These are phyloP conservation scores for Taeniopygia guttata DNA, from an alignment of 2,797 vertebrate genomes.

Conservation along the genomic window DNA sequence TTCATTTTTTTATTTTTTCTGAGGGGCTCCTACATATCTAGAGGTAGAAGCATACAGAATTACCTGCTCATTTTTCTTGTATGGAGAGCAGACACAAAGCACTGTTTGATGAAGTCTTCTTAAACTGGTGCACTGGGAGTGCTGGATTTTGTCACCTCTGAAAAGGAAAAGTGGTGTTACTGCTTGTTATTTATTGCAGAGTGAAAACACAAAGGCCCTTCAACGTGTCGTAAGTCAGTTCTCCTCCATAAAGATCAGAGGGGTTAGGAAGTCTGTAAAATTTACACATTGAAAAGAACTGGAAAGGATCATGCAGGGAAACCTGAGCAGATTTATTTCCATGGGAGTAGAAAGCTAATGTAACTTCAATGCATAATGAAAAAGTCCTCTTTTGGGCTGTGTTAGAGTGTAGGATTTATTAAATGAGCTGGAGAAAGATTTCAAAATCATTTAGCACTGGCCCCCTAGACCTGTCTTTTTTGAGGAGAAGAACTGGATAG, in stretches of 20 bases:
- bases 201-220: background rate
- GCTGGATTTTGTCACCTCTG: background rate
- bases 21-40: background rate
- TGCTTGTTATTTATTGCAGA: constrained; percentile 2
- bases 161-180: background rate
- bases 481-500: background rate
- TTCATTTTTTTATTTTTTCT: background rate
- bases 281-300: background rate
- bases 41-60: background rate
- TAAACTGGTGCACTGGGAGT: background rate
- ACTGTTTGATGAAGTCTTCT: background rate
- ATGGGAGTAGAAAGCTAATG: background rate
- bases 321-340: background rate
- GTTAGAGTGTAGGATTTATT: background rate
- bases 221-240: background rate
- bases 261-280: background rate
- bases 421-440: background rate
- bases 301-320: background rate
- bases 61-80: background rate
- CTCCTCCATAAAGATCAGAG: background rate
- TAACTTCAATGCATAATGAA: background rate
- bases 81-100: background rate
- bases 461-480: background rate
- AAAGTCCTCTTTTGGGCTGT: background rate
- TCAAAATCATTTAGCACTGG: background rate